Evolutionary conservation across 2,888 invertebrate species (phyloP).

Genomic region (Marasmarcha lunaedactyla): DNA sequence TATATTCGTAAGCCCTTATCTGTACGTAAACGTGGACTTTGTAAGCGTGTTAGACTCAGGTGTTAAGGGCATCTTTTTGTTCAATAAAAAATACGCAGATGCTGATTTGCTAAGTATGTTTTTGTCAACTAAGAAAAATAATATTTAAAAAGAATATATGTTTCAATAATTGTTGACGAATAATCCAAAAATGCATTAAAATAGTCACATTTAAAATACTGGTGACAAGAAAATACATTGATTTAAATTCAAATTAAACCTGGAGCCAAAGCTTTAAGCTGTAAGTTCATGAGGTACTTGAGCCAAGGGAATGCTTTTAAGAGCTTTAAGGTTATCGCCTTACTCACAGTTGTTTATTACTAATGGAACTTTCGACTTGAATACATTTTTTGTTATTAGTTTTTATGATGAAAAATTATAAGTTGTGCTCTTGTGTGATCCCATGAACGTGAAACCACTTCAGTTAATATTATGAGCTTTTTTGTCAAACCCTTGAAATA

Average conservation of each 20-base stretch:
- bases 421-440: constrained; percentile 22
- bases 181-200: no score
- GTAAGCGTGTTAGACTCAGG: constrained; percentile 14
- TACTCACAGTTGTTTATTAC: constrained; percentile 49
- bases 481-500: not conserved
- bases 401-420: constrained; percentile 20
- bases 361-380: constrained; percentile 43
- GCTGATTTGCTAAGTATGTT: no score
- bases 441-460: constrained; percentile 37
- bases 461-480: constrained; percentile 16
- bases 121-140: no score
- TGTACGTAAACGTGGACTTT: constrained; percentile 9
- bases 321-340: constrained; percentile 56
- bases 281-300: constrained; percentile 34
- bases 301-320: constrained; percentile 26
- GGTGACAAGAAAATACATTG: not conserved
- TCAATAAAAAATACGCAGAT: no score
- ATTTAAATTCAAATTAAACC: constrained; percentile 3
- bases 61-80: no score
- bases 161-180: no score
- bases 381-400: constrained; percentile 26
- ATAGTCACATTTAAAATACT: no score
- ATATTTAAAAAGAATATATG: no score
- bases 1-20: constrained; percentile 5
- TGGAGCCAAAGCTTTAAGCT: constrained; percentile 28